These are phyloP conservation scores for Gymnarchus niloticus DNA, from an alignment of 2,113 vertebrate species.

Conservation along the genomic window DNA sequence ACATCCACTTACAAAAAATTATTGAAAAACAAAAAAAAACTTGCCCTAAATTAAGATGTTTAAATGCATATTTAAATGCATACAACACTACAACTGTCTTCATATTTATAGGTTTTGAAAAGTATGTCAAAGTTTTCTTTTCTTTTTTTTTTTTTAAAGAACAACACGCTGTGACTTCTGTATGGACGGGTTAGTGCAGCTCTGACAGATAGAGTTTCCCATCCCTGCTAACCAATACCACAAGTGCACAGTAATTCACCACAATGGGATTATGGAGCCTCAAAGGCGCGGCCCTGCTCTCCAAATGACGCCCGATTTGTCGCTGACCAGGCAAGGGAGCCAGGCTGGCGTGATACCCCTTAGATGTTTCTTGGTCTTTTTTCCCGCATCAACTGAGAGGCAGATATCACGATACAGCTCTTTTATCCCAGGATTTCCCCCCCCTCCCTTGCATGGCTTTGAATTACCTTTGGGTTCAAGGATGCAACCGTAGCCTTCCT, in stretches of 20 bases:
- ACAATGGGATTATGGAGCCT: constrained; percentile 9
- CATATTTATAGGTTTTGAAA: not conserved
- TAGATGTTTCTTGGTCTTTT: not conserved
- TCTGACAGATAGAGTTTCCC: constrained; percentile 2
- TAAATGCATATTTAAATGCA: too few species aligned
- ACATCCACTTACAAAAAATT: not conserved
- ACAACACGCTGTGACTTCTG: not conserved
- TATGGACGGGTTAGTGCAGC: not conserved
- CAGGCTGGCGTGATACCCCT: not conserved
- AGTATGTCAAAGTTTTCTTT: too few species aligned
- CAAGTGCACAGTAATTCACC: constrained; percentile 13
- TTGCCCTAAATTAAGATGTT: not conserved
- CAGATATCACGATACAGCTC: not conserved
- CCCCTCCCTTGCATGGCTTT: not conserved
- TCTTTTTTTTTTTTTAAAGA: too few species aligned
- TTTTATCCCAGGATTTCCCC: constrained; percentile 5
- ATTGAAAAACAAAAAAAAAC: not conserved
- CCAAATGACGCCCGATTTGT: not conserved
- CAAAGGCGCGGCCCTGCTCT: not conserved
- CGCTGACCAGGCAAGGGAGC: not conserved
- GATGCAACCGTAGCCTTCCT: constrained; percentile 2
- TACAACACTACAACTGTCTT: not conserved
- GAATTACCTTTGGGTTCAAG: constrained; percentile 25
- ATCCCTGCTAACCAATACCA: not conserved
- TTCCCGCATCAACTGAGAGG: not conserved